Percentiles rank a stretch among this genome's conserved stretches.
These are phyloP conservation scores for Amyelois transitella DNA, from an alignment of 1,140 invertebrate genomes.

Conservation along the genomic window DNA sequence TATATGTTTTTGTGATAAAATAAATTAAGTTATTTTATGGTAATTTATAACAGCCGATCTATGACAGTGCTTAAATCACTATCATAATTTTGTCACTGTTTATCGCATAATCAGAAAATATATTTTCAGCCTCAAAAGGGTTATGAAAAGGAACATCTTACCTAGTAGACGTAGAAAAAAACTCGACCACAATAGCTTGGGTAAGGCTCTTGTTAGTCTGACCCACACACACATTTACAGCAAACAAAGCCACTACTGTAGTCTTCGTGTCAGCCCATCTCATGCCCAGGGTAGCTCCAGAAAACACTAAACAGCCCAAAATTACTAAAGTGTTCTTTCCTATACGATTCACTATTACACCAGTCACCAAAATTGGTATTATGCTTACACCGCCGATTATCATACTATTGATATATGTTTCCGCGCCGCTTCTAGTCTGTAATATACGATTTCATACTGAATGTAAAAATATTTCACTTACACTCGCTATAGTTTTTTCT, in stretches of 20 bases:
- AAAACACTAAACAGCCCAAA: slow-evolving; percentile 13
- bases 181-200: slow-evolving; percentile 54
- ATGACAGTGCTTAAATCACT: too few relatives aligned
- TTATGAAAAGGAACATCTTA: slow-evolving; percentile 17
- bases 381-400: slow-evolving; percentile 44
- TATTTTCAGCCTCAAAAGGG: neutral
- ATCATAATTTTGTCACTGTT: too few relatives aligned
- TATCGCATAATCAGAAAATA: too few relatives aligned
- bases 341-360: slow-evolving; percentile 48
- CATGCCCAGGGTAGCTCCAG: slow-evolving; percentile 14
- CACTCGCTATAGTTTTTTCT: too few relatives aligned
- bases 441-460: slow-evolving; percentile 21
- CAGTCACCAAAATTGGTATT: slow-evolving; percentile 39
- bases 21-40: too few relatives aligned
- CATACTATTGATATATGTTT: slow-evolving; percentile 58
- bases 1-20: too few relatives aligned
- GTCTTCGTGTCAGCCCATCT: slow-evolving; percentile 24
- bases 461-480: neutral
- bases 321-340: slow-evolving; percentile 36
- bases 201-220: slow-evolving; percentile 46
- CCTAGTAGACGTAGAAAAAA: slow-evolving; percentile 72
- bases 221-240: slow-evolving; percentile 49
- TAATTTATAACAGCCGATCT: too few relatives aligned
- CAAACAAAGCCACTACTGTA: slow-evolving; percentile 39
- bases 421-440: slow-evolving; percentile 44